Base-by-base conservation (phyloP, 2,797 vertebrate genomes). In the Phylloscopus collybita region DNA sequence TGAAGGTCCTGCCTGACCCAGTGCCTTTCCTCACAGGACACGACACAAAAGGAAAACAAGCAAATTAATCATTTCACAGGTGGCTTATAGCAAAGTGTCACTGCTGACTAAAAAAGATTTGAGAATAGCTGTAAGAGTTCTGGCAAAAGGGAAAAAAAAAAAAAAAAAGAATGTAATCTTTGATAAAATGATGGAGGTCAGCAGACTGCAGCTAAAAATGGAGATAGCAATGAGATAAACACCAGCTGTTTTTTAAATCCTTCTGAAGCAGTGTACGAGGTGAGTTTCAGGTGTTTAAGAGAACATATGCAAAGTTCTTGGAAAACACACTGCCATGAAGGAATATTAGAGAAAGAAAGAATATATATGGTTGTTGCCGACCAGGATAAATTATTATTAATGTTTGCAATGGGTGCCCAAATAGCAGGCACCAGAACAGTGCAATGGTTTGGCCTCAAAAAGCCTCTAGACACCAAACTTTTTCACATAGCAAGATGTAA, bases 151-250 rank as follows among this genome's bases (percentile, higher is more conserved):
- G 16, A 25, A 64, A 57, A 85, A 84, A 87, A 25, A 87, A 25
- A 34, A 64, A 57, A 85, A 72, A 93, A 59, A 27, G 59, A 90
- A 86, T 49, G 40, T 45, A 92, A 75, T 86, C 88, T 84, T 88
- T 79, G 88, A 81, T 93, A 79, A 92, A 94, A 81, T 62, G 13
- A 50, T 93, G 78, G 83, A 88, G 95, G 93, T 95, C 94, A 94
- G 65, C 89, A 93, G 95, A 90, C 83, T 95, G 83, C 70, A 88
- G 95, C 93, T 97, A 97, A 93, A 94, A 97, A 92, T 89, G 80
- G 93, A 90, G 81, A 84, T 87, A 95, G 73, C 78, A 88, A 38
- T 29, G 71, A 90, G 88, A 94, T 97, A 97, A 97, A 97, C 95
- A 97, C 90, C 95, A 95, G 94, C 86, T 95, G 93, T 93, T 96